A percentile compares a stretch with the other conserved stretches of the same genome.
Evolutionary conservation across 2,113 vertebrate species (phyloP).

Genomic region (Mionectes macconnelli): DNA sequence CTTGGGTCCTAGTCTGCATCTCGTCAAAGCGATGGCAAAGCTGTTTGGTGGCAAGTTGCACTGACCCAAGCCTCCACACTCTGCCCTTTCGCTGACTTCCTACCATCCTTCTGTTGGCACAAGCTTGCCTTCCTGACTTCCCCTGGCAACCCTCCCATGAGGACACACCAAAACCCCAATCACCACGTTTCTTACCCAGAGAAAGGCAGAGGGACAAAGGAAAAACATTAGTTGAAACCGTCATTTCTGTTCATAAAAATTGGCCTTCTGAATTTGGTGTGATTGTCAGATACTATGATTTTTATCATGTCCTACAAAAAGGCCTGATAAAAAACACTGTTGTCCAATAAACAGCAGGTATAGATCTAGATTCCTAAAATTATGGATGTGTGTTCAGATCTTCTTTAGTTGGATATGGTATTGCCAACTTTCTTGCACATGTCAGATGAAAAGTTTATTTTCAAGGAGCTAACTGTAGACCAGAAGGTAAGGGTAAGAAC

Average conservation of each 20-base stretch:
- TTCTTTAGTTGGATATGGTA: not conserved
- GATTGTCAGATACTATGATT: not conserved
- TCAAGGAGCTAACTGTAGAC: not conserved
- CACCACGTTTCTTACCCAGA: not conserved
- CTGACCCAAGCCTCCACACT: not conserved
- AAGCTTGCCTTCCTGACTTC: not conserved
- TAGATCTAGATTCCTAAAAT: not conserved
- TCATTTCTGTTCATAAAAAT: not conserved
- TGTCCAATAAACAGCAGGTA: not conserved
- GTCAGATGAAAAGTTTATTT: not conserved
- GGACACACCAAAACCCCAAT: not conserved
- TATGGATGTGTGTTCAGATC: not conserved
- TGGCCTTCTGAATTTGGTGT: not conserved
- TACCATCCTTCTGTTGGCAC: not conserved
- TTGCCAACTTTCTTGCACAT: not conserved
- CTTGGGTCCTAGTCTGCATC: not conserved
- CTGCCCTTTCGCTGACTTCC: not conserved
- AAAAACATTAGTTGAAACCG: not conserved
- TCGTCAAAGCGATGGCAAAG: not conserved
- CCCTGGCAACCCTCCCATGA: not conserved
- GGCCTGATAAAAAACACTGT: not conserved
- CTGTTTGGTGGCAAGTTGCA: accelerated
- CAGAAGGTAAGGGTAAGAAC: not conserved
- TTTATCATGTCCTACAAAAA: not conserved
- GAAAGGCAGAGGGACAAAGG: not conserved